Percentiles rank a stretch among this genome's conserved stretches.
These are phyloP conservation scores for Epinephelus awoara DNA, from an alignment of 2,797 vertebrate genomes.

Conservation along the genomic window DNA sequence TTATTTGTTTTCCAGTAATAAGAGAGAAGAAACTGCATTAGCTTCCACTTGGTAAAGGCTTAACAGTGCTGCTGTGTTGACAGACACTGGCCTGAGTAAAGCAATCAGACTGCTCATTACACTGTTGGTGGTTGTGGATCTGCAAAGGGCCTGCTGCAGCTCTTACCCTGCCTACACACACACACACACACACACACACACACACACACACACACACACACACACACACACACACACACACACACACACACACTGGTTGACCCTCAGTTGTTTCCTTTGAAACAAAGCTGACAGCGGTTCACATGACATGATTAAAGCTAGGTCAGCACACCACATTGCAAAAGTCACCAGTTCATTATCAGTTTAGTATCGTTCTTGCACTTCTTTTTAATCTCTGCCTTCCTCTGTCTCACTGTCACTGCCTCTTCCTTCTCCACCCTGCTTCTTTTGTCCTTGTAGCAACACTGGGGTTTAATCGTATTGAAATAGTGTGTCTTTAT, in stretches of 20 bases:
- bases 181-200: neutral
- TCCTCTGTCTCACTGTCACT: neutral
- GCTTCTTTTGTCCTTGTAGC: neutral
- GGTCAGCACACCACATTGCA: constrained; percentile 37
- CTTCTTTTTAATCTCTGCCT: neutral
- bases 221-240: neutral
- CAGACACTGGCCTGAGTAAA: neutral
- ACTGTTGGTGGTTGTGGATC: constrained; percentile 9
- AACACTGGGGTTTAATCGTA: neutral
- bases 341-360: constrained; percentile 39
- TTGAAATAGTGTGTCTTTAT: neutral
- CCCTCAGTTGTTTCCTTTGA: constrained; percentile 18
- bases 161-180: neutral
- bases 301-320: constrained; percentile 18
- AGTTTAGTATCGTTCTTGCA: neutral
- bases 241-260: too few species aligned
- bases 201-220: neutral
- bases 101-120: neutral
- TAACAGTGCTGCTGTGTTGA: neutral
- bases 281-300: constrained; percentile 45
- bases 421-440: neutral
- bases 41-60: neutral
- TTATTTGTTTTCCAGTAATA: constrained; percentile 9
- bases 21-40: neutral
- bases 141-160: neutral